phyloP scores from a whole-genome alignment of 2,113 vertebrate genomes.

The Podilymbus podiceps region DNA sequence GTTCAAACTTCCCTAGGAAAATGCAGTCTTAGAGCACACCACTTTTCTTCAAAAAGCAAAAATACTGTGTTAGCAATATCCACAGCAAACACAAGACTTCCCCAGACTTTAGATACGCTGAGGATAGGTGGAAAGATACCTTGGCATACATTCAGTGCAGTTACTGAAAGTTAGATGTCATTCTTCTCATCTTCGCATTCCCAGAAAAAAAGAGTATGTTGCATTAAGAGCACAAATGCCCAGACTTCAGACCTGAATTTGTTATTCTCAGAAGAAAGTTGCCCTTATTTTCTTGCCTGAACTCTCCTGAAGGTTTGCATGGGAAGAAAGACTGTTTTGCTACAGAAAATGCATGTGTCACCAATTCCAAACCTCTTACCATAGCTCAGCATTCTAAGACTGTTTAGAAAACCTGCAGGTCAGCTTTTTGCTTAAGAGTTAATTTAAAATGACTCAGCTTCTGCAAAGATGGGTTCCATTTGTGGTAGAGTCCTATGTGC shows the following conservation, averaged over 20 bases:
- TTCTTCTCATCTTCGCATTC: background rate
- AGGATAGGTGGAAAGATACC: background rate
- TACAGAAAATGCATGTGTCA: background rate
- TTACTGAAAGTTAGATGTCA: accelerated
- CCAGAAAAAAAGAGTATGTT: background rate
- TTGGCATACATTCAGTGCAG: background rate
- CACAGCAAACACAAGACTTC: background rate
- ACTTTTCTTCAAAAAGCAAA: background rate
- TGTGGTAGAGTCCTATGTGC: background rate
- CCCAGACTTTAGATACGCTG: background rate
- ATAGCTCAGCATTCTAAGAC: background rate
- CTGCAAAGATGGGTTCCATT: background rate
- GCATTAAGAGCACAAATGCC: background rate
- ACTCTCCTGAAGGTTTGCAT: background rate
- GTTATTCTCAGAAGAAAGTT: background rate
- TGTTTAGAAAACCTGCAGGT: background rate
- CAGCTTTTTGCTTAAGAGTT: background rate
- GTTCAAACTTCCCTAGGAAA: background rate
- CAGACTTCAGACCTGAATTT: background rate
- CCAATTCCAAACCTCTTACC: background rate
- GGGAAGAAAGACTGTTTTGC: background rate
- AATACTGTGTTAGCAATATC: background rate
- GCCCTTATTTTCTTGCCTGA: background rate
- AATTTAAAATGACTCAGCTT: background rate
- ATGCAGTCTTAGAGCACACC: background rate